Evolutionary conservation across 1,140 invertebrate species (phyloP).

Genomic region (Drosophila pachea): DNA sequence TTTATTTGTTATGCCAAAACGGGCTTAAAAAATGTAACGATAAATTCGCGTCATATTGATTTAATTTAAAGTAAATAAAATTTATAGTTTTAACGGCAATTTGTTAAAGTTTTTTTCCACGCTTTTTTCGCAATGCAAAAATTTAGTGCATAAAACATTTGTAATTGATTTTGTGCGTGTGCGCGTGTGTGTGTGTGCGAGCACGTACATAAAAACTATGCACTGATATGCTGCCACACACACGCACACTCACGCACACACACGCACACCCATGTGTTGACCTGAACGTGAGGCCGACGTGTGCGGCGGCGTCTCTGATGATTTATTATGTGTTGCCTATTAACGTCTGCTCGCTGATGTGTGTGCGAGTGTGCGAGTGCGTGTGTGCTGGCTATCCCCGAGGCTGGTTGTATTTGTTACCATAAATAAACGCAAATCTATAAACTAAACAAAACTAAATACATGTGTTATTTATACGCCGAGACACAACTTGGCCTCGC

Average conservation of each 20-base stretch:
- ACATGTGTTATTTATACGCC: slow-evolving; percentile 52
- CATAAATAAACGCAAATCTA: slow-evolving; percentile 76
- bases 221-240: slow-evolving; percentile 13
- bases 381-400: slow-evolving; percentile 13
- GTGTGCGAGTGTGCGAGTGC: slow-evolving; percentile 12
- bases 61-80: too few species aligned
- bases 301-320: slow-evolving; percentile 44
- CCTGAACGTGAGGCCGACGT: slow-evolving; percentile 43
- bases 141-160: neutral
- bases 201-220: slow-evolving; percentile 16
- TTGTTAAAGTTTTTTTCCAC: too few species aligned
- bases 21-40: too few species aligned
- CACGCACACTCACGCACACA: neutral
- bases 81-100: too few species aligned
- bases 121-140: too few species aligned
- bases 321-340: slow-evolving; percentile 76
- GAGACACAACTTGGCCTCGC: slow-evolving; percentile 2
- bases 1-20: too few species aligned
- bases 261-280: neutral
- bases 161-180: slow-evolving; percentile 6
- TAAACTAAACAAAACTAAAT: slow-evolving; percentile 75
- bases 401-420: slow-evolving; percentile 40
- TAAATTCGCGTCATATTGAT: too few species aligned
- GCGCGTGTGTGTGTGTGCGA: slow-evolving; percentile 14
- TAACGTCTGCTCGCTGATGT: slow-evolving; percentile 45